These are phyloP conservation scores for Chelon labrosus DNA, from an alignment of 2,797 vertebrate genomes.

Conservation along the genomic window DNA sequence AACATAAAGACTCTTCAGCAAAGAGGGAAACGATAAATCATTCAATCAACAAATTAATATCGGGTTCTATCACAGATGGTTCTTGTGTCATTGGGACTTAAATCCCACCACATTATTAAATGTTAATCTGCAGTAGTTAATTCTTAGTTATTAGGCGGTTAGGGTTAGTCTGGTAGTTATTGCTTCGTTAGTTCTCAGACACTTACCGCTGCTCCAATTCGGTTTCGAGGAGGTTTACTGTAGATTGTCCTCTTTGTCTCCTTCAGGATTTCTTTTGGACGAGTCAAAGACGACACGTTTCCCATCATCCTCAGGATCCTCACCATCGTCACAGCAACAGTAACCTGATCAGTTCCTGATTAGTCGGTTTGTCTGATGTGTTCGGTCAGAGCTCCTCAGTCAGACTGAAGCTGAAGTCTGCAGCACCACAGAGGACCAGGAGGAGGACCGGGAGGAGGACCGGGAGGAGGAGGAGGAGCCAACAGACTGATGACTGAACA, in stretches of 20 bases:
- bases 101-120: no score
- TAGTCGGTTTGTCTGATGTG: not conserved
- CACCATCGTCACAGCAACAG: constrained; percentile 19
- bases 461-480: not conserved
- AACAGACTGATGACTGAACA: constrained; percentile 1
- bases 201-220: constrained; percentile 86
- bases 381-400: not conserved
- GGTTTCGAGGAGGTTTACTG: constrained; percentile 83
- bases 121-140: not conserved
- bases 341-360: not conserved
- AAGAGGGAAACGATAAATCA: no score
- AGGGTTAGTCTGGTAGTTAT: no score
- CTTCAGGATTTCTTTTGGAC: constrained; percentile 50
- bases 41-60: no score
- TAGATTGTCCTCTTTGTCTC: constrained; percentile 72
- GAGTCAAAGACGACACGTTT: constrained; percentile 23
- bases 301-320: constrained; percentile 51
- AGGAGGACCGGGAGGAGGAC: not conserved
- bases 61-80: no score
- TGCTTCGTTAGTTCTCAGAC: not conserved
- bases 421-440: not conserved
- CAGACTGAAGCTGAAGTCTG: constrained; percentile 9
- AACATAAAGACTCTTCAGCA: no score
- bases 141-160: not conserved
- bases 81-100: no score